A percentile compares a stretch with the other conserved stretches of the same genome.
Conservation (phyloP, 1,140 invertebrate species). For the Amyelois transitella region DNA sequence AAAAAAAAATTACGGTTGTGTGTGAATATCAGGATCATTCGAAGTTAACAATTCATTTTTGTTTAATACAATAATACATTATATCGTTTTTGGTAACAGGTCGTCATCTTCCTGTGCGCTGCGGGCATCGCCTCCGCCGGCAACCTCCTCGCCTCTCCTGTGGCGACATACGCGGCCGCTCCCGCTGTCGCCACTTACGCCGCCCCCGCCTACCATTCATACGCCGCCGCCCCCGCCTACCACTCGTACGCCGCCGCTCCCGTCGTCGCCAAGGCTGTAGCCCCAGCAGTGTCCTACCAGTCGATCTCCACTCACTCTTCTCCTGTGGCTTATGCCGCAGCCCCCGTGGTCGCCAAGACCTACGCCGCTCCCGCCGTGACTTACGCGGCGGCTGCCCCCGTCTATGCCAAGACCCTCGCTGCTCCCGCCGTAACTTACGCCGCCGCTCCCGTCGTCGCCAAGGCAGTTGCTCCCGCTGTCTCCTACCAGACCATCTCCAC, state of each 20-base stretch:
- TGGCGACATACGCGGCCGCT: conserved; percentile 17
- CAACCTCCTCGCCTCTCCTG: conserved; percentile 38
- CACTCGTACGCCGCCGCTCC: conserved; percentile 11
- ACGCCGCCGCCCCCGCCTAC: conserved; percentile 9
- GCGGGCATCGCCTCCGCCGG: conserved; percentile 51
- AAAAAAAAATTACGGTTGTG: too few relatives aligned
- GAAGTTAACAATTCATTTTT: too few relatives aligned
- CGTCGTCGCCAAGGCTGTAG: conserved; percentile 21
- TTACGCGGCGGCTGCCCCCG: conserved; percentile 14
- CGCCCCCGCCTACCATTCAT: conserved; percentile 16
- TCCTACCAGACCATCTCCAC: conserved; percentile 39
- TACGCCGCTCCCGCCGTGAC: conserved; percentile 7
- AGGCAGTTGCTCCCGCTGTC: conserved; percentile 24
- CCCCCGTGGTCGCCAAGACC: conserved; percentile 4
- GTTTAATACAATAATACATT: too few relatives aligned
- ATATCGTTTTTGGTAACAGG: conserved; percentile 24
- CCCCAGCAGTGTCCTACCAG: conserved; percentile 31
- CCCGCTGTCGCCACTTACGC: conserved; percentile 28
- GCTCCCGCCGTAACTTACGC: conserved; percentile 15
- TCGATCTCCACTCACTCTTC: conserved; percentile 23
- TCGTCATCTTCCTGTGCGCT: conserved; percentile 45
- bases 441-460: conserved; percentile 21
- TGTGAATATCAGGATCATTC: too few relatives aligned
- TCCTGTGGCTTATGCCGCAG: conserved; percentile 18
- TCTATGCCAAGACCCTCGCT: conserved; percentile 35